Percentiles rank a stretch among this genome's conserved stretches.
These are phyloP conservation scores for Papilio polyxenes DNA, from an alignment of 1,140 invertebrate species.

Conservation along the genomic window DNA sequence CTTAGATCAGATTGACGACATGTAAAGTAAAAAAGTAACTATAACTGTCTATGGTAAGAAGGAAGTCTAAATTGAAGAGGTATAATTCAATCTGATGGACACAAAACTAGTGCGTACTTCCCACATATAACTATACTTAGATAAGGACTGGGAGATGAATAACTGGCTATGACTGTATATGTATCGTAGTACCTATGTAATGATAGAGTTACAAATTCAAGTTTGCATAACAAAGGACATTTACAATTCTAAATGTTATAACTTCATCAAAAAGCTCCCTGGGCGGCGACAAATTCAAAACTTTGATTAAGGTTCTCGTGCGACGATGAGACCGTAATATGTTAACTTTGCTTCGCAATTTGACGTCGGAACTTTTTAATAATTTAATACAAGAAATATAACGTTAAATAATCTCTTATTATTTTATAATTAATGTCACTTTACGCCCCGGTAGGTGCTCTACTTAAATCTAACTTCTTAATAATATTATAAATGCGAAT, in stretches of 20 bases:
- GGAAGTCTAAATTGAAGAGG: no score
- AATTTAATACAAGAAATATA: background rate
- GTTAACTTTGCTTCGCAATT: background rate
- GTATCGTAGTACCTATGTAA: background rate
- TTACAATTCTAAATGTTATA: slow-evolving; percentile 9
- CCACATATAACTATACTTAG: no score
- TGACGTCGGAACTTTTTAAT: background rate
- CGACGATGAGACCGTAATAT: slow-evolving; percentile 16
- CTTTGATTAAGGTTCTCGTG: slow-evolving; percentile 21
- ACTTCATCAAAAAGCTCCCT: slow-evolving; percentile 34
- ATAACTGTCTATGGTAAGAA: no score
- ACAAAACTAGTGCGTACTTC: no score
- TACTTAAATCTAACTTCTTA: background rate
- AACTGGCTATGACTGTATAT: background rate
- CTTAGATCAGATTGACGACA: no score
- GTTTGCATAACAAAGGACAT: slow-evolving; percentile 15
- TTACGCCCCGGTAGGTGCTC: no score
- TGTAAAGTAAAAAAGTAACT: no score
- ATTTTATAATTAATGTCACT: no score
- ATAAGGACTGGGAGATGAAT: background rate
- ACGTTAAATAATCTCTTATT: background rate
- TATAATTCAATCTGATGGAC: no score
- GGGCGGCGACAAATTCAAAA: slow-evolving; percentile 4
- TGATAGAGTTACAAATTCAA: background rate
- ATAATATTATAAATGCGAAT: no score